phyloP scores from a whole-genome alignment of 53 echinoderm and acorn worm species.

The Luidia sarsii region DNA sequence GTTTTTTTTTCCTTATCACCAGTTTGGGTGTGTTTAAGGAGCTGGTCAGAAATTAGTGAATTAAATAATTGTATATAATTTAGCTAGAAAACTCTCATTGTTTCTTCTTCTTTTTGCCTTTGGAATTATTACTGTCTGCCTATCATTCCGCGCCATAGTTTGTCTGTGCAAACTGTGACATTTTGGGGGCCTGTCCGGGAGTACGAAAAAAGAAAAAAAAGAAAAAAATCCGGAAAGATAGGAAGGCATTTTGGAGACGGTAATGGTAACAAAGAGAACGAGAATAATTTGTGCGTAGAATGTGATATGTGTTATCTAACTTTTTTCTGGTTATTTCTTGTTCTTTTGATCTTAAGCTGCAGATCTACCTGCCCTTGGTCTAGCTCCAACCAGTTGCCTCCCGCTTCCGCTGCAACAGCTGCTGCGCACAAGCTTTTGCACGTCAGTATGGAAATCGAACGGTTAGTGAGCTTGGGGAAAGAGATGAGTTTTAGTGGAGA shows the following conservation, averaged over 20 bases:
- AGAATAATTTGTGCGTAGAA: no score
- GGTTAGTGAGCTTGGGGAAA: neutral
- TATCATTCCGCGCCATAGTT: no score
- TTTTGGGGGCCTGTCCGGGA: slow-evolving; percentile 22
- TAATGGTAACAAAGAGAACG: neutral
- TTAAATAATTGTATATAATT: no score
- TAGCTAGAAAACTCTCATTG: no score
- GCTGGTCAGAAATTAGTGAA: no score
- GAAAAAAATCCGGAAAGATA: neutral
- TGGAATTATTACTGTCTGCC: no score
- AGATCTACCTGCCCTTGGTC: neutral
- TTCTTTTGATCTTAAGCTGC: neutral
- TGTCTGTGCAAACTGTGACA: no score
- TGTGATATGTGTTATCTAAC: neutral
- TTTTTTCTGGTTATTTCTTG: neutral
- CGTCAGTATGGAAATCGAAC: neutral
- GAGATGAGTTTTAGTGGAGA: neutral
- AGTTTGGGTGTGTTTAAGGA: no score
- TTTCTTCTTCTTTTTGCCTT: no score
- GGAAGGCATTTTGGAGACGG: neutral
- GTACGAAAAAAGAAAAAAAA: neutral
- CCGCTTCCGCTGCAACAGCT: neutral
- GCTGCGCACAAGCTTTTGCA: neutral
- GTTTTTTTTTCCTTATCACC: no score
- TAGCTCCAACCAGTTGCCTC: neutral